phyloP scores from a whole-genome alignment of 1,140 invertebrate species.

The Hormaphis cornu region DNA sequence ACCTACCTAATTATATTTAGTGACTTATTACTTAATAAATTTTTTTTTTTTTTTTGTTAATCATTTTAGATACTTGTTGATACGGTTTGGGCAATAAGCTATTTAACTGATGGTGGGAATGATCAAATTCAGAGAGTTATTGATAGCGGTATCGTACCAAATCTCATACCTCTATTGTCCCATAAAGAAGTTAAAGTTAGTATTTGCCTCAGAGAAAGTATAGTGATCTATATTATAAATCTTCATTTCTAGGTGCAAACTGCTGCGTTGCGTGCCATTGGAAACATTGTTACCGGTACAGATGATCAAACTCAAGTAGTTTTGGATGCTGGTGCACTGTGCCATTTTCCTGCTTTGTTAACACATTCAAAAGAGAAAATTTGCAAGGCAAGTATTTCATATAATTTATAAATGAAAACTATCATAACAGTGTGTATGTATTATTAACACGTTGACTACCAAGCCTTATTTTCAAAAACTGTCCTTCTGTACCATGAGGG shows the following conservation, averaged over 20 bases:
- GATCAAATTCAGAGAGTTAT: constrained; percentile 99
- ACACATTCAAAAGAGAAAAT: constrained; percentile 80
- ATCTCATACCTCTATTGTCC: constrained; percentile 85
- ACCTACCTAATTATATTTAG: not conserved
- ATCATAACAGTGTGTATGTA: too few species aligned
- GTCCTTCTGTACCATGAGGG: not conserved
- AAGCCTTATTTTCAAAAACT: not conserved
- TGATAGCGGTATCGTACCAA: constrained; percentile 88
- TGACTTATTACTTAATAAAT: not conserved
- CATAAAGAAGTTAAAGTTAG: constrained; percentile 89
- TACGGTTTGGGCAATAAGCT: constrained; percentile 98
- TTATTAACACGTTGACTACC: not conserved
- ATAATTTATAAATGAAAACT: too few species aligned
- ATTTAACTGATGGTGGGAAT: constrained; percentile 96
- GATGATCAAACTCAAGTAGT: constrained; percentile 97
- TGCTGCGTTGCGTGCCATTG: constrained; percentile 89
- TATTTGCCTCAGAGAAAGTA: not conserved
- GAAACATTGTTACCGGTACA: constrained; percentile 98
- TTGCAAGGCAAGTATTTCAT: constrained; percentile 46
- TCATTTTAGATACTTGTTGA: constrained; percentile 85
- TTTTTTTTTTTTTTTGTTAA: not conserved
- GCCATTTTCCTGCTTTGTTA: constrained; percentile 80
- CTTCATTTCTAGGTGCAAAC: constrained; percentile 60
- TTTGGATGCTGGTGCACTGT: constrained; percentile 82
- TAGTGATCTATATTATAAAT: not conserved